These are phyloP conservation scores for Melikaiella ostensackeni DNA, from an alignment of 2,888 invertebrate genomes.

Conservation along the genomic window DNA sequence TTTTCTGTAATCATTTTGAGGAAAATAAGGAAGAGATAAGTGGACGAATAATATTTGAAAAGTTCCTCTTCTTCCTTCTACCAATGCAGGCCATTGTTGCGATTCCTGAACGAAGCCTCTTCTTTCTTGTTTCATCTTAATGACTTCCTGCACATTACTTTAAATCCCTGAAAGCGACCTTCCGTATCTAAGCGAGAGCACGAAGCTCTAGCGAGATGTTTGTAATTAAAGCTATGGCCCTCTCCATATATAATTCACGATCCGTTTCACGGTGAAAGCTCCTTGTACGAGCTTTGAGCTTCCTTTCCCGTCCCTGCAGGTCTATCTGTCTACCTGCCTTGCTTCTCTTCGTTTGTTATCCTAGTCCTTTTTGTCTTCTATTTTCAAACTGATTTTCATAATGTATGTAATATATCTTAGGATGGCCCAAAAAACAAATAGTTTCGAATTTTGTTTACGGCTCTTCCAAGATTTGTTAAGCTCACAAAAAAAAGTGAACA, in stretches of 20 bases:
- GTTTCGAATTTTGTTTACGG: no score
- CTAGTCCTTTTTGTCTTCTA: neutral
- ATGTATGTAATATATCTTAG: neutral
- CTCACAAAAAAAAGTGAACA: no score
- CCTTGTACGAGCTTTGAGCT: conserved; percentile 22
- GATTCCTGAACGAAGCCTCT: neutral
- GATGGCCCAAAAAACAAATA: no score
- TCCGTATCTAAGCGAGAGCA: conserved; percentile 23
- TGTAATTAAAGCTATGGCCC: conserved; percentile 36
- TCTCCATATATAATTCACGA: conserved; percentile 31
- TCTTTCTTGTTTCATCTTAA: conserved; percentile 33
- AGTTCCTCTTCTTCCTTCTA: neutral
- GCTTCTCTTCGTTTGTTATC: conserved; percentile 29
- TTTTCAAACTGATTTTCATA: conserved; percentile 29
- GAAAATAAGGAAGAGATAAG: neutral
- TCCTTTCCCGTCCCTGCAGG: conserved; percentile 8
- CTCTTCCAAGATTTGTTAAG: no score
- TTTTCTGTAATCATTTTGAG: neutral
- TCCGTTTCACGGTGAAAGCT: conserved; percentile 37
- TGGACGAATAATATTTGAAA: neutral
- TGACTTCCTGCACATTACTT: conserved; percentile 28
- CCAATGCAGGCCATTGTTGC: neutral
- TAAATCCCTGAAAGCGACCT: conserved; percentile 35
- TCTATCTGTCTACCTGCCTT: neutral
- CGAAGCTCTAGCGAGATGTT: conserved; percentile 27